Evolutionary conservation across 2,113 vertebrate genomes (phyloP), one percentile per base, ranked within the genome.

Genomic region (Clarias batrachus): DNA sequence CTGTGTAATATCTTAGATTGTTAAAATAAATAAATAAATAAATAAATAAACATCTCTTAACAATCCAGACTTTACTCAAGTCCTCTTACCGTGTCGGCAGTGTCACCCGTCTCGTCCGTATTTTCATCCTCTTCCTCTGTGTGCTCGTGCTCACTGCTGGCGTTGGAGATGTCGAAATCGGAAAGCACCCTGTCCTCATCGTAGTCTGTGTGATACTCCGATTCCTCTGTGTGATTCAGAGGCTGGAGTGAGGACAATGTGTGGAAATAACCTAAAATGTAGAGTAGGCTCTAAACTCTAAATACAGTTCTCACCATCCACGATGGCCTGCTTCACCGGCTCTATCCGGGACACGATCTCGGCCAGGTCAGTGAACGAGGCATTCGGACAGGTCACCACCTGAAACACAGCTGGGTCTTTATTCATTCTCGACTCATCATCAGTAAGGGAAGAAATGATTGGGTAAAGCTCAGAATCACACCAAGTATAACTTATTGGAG

Each of bases 281-380:
- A 62, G 41, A 14, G 33, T 78, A 56, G 57, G 70, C 16, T 71
- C 78, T 85, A 83, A 87, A 84, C 16, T 71, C 78, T 85, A 83
- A 87, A 84, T 77, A 0, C 14, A 56, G 59, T 2, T 65, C 97
- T 96, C 88, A 99, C 98, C 97, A 0, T 96, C 94, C 7, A 96
- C 91, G 0, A 92, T 0, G 0, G 94, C 89, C 1, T 71, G 92
- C 85, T 97, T 96, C 84, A 96, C 95, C 0, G 97, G 97, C 90
- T 99, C 97, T 0, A 99, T 99, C 73, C 97, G 93, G 0, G 98
- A 98, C 89, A 98, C 97, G 0, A 99, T 99, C 93, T 98, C 97
- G 0, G 97, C 97, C 84, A 99, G 95, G 92, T 98, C 98, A 0
- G 97, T 99, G 92, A 99, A 99, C 54, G 96, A 98, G 54, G 97